Base-by-base conservation (phyloP, 2,797 vertebrate genomes). In the Poeciliopsis turneri region DNA sequence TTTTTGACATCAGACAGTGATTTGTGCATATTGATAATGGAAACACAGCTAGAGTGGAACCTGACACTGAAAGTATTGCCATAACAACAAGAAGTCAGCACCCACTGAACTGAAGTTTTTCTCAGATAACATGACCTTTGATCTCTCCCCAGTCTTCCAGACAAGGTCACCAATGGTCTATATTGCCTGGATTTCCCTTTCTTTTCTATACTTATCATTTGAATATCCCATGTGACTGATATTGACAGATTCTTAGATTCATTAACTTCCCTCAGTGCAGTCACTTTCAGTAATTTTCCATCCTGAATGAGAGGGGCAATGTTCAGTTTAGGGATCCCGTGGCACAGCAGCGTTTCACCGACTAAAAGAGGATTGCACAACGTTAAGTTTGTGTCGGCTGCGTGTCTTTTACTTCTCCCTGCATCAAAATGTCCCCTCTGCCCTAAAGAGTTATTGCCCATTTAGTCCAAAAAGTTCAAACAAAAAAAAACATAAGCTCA, bases 231-330 rank as follows among this genome's bases (percentile, higher is more conserved):
- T 33, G 39, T 46, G 57, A 78, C 36, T 25, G 2, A 78, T 72
- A 71, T 8, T 51, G 66, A 82, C 55, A 72, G n/a, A 55, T 74
- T 74, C 45, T 71, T 73, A 53, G 71, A 73, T 73, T 73, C 39
- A 51, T 72, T 80, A 83, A 77, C 61, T 83, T 83, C 76, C 70
- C 74, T 69, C 70, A 69, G 69, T 49, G 25, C 39, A 49, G 36
- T n/a, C 41, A 33, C 69, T 73, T 80, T 70, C 51, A 77, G 82
- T 80, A 84, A 47, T 39, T 80, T 84, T 84, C 82, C 82, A 81
- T 79, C 72, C 18, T 49, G 45, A 59, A 41, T 41, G 39, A 81
- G 36, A 68, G 82, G 76, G 75, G 64, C 82, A 84, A 84, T 78
- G 82, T 84, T 84, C 78, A 84, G 5, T 71, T 47, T 61, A 66